A percentile compares a stretch with the other conserved stretches of the same genome.
Conservation (phyloP, 2,113 vertebrate genomes). For the Equus quagga region DNA sequence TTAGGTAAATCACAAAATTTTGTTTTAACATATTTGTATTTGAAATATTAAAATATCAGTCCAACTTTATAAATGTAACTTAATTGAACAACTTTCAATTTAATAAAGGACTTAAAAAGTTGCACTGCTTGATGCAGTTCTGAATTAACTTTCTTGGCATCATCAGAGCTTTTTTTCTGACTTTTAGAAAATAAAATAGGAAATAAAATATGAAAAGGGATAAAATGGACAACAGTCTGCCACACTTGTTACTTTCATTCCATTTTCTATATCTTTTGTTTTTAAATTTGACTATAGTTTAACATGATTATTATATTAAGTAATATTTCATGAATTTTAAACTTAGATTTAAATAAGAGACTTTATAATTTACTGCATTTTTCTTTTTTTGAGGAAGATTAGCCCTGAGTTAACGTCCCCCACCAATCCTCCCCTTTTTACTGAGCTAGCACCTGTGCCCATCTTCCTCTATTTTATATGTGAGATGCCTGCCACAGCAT, state of each 20-base stretch:
- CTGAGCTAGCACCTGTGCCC: too few relatives aligned
- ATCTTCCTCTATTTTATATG: too few relatives aligned
- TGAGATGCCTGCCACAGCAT: too few relatives aligned
- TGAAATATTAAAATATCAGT: slow-evolving; percentile 43
- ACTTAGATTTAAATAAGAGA: not conserved
- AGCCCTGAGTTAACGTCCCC: too few relatives aligned
- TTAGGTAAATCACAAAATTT: not conserved
- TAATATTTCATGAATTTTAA: not conserved
- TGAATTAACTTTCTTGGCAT: not conserved
- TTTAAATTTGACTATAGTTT: not conserved
- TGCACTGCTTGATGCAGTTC: not conserved
- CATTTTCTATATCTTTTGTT: not conserved
- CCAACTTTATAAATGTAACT: not conserved
- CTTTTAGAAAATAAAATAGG: not conserved
- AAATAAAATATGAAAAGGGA: slow-evolving; percentile 19
- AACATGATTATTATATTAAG: not conserved
- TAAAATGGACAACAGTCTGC: not conserved
- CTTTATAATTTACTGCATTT: not conserved
- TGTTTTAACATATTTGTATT: not conserved
- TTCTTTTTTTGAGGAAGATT: not conserved
- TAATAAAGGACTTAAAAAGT: slow-evolving; percentile 20
- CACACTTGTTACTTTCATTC: not conserved
- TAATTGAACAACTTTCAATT: not conserved
- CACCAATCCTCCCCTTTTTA: too few relatives aligned
- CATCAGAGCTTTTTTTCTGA: not conserved